Percentiles rank a stretch among this genome's conserved stretches.
These are phyloP conservation scores for Pachymerium ferrugineum DNA, from an alignment of 2,888 invertebrate species.

Conservation along the genomic window DNA sequence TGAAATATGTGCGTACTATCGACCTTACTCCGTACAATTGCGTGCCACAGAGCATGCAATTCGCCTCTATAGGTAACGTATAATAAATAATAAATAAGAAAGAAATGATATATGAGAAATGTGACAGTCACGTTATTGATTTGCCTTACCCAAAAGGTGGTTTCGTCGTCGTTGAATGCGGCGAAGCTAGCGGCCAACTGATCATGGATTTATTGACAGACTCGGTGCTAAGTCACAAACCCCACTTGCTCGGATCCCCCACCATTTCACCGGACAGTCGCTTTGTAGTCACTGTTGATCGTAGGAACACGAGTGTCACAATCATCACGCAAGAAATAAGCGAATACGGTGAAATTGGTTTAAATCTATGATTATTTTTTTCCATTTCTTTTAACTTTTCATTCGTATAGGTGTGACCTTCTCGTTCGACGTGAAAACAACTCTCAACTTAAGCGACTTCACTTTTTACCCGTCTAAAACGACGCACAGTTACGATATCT, in stretches of 20 bases:
- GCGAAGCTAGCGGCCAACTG: conserved; percentile 60
- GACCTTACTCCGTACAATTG: conserved; percentile 67
- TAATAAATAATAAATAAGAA: neutral
- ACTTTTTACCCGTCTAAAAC: conserved; percentile 66
- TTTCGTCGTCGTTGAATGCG: conserved; percentile 64
- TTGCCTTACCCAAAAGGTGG: conserved; percentile 54
- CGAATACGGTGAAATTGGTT: conserved; percentile 39
- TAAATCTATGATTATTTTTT: too few species aligned
- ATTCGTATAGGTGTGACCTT: conserved; percentile 56
- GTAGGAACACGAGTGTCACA: conserved; percentile 56
- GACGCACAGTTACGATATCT: conserved; percentile 67
- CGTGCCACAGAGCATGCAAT: conserved; percentile 62
- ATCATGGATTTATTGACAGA: conserved; percentile 67
- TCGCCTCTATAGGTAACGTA: conserved; percentile 63
- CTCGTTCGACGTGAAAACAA: conserved; percentile 68
- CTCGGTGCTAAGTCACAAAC: conserved; percentile 59
- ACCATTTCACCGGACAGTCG: conserved; percentile 66
- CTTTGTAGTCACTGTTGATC: conserved; percentile 62
- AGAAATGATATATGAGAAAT: neutral
- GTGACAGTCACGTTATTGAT: neutral
- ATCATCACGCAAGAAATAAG: conserved; percentile 61
- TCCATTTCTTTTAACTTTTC: conserved; percentile 35
- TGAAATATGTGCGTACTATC: conserved; percentile 64
- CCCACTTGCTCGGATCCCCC: conserved; percentile 60
- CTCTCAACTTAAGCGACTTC: conserved; percentile 64